These are phyloP conservation scores for Eurystomus gularis DNA, from an alignment of 2,113 vertebrate genomes.

Conservation along the genomic window DNA sequence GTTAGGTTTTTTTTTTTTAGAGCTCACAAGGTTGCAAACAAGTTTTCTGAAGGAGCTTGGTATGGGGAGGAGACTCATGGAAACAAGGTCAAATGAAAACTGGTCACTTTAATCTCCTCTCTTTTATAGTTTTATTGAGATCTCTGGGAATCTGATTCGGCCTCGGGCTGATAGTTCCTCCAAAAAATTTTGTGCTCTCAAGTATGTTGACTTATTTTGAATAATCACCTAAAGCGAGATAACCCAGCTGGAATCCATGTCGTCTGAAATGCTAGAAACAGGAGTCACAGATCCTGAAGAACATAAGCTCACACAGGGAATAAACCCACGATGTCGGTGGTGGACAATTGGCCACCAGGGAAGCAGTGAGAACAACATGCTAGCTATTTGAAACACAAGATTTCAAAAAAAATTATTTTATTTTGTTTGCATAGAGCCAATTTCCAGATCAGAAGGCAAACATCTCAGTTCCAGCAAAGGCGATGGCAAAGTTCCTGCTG, in stretches of 20 bases:
- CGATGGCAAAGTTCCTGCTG: neutral
- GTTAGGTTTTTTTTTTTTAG: neutral
- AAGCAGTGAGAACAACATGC: neutral
- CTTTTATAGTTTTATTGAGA: neutral
- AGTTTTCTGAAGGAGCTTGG: neutral
- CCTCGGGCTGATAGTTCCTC: neutral
- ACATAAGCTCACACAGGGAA: neutral
- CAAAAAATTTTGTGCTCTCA: neutral
- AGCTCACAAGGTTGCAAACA: neutral
- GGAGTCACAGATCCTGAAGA: neutral
- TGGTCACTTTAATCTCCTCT: neutral
- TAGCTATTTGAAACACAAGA: neutral
- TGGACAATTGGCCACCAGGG: neutral
- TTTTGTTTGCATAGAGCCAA: neutral
- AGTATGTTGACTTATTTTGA: neutral
- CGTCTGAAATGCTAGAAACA: neutral
- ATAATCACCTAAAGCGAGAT: neutral
- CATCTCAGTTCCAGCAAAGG: neutral
- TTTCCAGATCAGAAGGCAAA: neutral
- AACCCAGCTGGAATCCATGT: neutral
- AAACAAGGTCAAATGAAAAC: neutral
- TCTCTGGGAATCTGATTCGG: neutral
- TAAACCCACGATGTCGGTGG: accelerated
- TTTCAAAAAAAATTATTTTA: neutral
- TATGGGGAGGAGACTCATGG: neutral